Evolutionary conservation across 2,113 vertebrate species (phyloP).

Genomic region (Hymenochirus boettgeri): DNA sequence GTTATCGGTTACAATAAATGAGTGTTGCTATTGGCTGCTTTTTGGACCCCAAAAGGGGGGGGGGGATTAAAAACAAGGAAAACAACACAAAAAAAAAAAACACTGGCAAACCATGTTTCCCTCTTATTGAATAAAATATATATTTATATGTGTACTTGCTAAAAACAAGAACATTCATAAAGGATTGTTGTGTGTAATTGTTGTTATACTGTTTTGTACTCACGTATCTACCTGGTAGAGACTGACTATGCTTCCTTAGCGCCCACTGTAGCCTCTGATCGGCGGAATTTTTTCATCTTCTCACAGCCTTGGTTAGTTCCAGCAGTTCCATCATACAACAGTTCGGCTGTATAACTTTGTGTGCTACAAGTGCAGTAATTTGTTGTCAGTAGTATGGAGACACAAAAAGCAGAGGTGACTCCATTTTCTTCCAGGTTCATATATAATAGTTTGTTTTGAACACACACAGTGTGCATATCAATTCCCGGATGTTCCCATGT

Average conservation of each 20-base stretch:
- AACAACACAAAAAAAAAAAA: too few species aligned
- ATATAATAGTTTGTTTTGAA: constrained; percentile 89
- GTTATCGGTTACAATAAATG: too few species aligned
- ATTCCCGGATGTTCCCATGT: constrained; percentile 88
- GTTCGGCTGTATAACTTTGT: constrained; percentile 82
- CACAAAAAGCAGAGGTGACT: constrained; percentile 87
- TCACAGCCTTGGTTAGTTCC: constrained; percentile 79
- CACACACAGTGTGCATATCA: constrained; percentile 84
- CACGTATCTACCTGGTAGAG: constrained; percentile 83
- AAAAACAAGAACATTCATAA: too few species aligned
- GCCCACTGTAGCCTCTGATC: constrained; percentile 95
- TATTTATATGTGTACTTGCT: too few species aligned
- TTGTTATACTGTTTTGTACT: too few species aligned
- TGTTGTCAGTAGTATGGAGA: constrained; percentile 91
- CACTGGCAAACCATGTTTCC: too few species aligned
- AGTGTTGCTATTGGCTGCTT: too few species aligned
- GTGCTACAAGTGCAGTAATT: constrained; percentile 90
- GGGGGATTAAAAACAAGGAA: too few species aligned
- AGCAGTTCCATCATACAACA: constrained; percentile 81
- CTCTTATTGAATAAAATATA: too few species aligned
- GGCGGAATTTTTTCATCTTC: constrained; percentile 85
- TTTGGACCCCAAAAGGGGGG: too few species aligned
- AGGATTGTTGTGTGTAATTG: too few species aligned
- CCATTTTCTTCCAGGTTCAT: constrained; percentile 83
- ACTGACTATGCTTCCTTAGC: constrained; percentile 86